phyloP scores from a whole-genome alignment of 2,113 vertebrate genomes.

The Galbula dea region DNA sequence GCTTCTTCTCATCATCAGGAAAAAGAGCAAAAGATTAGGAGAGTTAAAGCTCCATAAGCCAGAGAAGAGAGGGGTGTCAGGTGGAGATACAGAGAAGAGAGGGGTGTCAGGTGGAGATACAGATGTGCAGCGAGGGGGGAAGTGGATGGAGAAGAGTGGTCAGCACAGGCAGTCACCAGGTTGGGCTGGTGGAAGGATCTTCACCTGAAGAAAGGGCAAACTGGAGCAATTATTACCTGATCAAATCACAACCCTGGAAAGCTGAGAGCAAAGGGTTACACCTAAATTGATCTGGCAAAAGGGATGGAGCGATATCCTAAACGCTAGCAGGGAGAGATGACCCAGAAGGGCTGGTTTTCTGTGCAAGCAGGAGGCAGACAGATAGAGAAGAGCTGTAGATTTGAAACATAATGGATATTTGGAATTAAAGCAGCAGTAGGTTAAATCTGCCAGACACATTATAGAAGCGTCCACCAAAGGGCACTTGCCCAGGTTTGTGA shows the following conservation, averaged over 20 bases:
- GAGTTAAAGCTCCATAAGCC: neutral
- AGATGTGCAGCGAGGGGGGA: neutral
- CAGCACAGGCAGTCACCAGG: rapidly evolving
- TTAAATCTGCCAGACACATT: neutral
- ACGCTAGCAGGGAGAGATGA: neutral
- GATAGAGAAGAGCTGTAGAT: neutral
- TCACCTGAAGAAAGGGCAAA: neutral
- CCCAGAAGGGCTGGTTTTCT: neutral
- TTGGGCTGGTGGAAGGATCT: neutral
- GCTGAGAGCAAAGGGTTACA: neutral
- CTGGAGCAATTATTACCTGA: neutral
- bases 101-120: neutral
- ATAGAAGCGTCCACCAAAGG: rapidly evolving
- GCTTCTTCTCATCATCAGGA: neutral
- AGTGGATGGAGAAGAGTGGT: neutral
- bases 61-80: neutral
- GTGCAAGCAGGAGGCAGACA: neutral
- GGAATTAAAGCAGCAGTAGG: neutral
- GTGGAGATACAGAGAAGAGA: neutral
- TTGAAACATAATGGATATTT: neutral
- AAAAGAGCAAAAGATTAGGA: neutral
- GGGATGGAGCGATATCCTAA: neutral
- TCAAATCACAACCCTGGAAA: neutral
- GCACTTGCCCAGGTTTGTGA: neutral
- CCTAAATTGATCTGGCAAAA: neutral